Conservation (phyloP, 1,140 invertebrate genomes). For the Pseudomyrmex flavicornis region DNA sequence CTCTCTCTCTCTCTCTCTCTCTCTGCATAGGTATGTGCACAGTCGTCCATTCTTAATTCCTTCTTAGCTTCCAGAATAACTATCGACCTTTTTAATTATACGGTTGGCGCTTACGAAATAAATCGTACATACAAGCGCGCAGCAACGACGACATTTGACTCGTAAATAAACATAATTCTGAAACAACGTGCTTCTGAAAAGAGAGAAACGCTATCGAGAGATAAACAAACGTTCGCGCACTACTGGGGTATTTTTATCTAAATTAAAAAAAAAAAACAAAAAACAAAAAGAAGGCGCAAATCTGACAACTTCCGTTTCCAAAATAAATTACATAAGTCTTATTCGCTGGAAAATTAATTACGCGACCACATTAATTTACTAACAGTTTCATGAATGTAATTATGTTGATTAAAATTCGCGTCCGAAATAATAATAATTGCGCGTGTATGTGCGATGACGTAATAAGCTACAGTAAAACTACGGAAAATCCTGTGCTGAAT, state of each 20-base stretch:
- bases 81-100: too few relatives aligned
- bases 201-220: neutral
- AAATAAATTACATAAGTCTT: neutral
- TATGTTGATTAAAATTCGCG: neutral
- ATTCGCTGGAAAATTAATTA: neutral
- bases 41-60: neutral
- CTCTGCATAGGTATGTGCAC: neutral
- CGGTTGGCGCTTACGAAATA: constrained; percentile 13
- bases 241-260: neutral
- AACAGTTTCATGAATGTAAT: neutral
- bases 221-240: constrained; percentile 15
- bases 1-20: constrained; percentile 6
- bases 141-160: neutral
- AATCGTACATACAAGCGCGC: neutral
- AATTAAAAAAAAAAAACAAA: constrained; percentile 20
- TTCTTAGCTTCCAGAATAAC: neutral
- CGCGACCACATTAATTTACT: neutral
- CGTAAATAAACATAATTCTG: constrained; percentile 7
- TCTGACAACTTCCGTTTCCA: neutral
- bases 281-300: neutral
- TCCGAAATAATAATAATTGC: neutral
- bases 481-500: neutral
- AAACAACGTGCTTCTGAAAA: constrained; percentile 29
- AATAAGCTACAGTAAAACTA: constrained; percentile 1
- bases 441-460: neutral